Base-by-base conservation (phyloP, 2,888 invertebrate genomes). In the Cyclophora punctaria region DNA sequence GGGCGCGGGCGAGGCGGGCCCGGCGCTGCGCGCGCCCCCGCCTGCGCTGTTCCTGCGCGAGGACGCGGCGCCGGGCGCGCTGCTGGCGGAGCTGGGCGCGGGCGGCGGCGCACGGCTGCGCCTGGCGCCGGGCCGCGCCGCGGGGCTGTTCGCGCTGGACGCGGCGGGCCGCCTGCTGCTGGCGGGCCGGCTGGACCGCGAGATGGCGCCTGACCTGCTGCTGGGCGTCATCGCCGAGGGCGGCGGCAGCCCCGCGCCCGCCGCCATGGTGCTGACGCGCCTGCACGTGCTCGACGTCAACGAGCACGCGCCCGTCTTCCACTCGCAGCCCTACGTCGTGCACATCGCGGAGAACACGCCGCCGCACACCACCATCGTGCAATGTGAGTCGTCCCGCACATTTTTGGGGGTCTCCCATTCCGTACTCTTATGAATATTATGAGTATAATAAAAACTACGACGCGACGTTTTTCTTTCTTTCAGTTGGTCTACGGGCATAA, bases 211-310 rank as follows among this genome's bases (percentile, higher is more conserved):
- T 53, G 90, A 90, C 1, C 94, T 96, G 75, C 74, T 92, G 49
- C 92, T 96, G 58, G 94, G 94, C 53, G 89, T 86, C 34, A 75
- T 86, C 41, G 83, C 77, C 53, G 85, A 82, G 60, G 78, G 73
- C 51, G 46, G 59, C 37, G 81, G 75, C 55, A 68, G 74, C 56
- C 75, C 78, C 42, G 74, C 94, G 72, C 94, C 94, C 2, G 93
- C 93, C 33, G 91, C 92, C 5, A 85, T 94, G 62, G 90, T 93
- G 20, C 91, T 92, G 78, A 92, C 97, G 53, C 89, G 91, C 3
- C 87, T 98, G 50, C 93, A 94, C 80, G 94, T 98, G 52, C 90
- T 95, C 57, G 98, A 98, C 78, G 94, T 95, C 60, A 98, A 98
- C 80, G 97, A 98, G 79, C 95, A 97, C 79, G 91, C 92, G 48